These are phyloP conservation scores for Busseola fusca DNA, from an alignment of 2,888 invertebrate genomes.

Conservation along the genomic window DNA sequence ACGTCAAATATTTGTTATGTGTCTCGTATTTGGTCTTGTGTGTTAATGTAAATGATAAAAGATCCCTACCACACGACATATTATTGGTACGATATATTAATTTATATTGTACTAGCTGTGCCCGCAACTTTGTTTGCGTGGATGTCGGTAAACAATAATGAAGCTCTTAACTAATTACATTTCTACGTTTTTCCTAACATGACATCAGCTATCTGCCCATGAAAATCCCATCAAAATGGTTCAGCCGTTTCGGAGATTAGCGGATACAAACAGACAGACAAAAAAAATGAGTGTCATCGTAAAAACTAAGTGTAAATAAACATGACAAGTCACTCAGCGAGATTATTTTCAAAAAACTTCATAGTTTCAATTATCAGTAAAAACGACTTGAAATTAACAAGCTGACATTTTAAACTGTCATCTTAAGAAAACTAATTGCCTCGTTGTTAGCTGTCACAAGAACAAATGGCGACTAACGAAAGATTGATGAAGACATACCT, in stretches of 20 bases:
- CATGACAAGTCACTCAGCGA: background rate
- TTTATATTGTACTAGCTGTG: background rate
- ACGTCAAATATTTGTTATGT: constrained; percentile 30
- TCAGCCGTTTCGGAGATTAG: background rate
- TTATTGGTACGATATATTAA: background rate
- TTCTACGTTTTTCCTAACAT: background rate
- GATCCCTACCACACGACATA: background rate
- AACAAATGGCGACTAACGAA: constrained; percentile 46
- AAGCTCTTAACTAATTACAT: background rate
- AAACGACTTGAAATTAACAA: constrained; percentile 37
- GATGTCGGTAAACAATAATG: background rate
- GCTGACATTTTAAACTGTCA: constrained; percentile 43
- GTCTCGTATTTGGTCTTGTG: constrained; percentile 2
- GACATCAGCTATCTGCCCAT: too few relatives aligned
- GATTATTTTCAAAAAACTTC: constrained; percentile 1
- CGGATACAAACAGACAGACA: background rate
- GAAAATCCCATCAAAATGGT: background rate
- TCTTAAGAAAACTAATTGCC: constrained; percentile 46
- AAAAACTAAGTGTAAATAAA: constrained; percentile 18
- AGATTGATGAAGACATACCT: constrained; percentile 53
- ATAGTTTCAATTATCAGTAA: constrained; percentile 30
- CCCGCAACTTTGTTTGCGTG: background rate
- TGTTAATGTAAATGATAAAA: background rate
- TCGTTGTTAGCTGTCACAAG: constrained; percentile 45
- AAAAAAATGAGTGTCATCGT: background rate